Evolutionary conservation across 2,888 invertebrate genomes (phyloP).

Genomic region (Hydraecia micacea): DNA sequence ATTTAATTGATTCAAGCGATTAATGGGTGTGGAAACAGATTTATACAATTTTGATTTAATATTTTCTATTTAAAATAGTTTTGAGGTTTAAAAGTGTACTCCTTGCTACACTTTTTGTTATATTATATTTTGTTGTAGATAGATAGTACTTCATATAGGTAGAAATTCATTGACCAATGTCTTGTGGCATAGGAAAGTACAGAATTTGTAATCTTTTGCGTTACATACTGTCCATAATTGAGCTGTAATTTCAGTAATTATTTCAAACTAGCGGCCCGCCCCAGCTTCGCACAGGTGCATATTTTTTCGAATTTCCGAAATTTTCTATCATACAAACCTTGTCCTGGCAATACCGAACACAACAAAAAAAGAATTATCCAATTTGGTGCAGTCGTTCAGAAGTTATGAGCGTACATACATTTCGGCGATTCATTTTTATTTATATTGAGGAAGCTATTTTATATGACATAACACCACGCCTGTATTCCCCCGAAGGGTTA

Average conservation of each 20-base stretch:
- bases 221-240: neutral
- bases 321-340: too few species aligned
- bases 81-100: slow-evolving; percentile 49
- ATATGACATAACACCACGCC: neutral
- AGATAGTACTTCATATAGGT: neutral
- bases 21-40: slow-evolving; percentile 24
- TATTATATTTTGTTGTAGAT: slow-evolving; percentile 13
- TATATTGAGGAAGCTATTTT: neutral
- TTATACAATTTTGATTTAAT: slow-evolving; percentile 27
- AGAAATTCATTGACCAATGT: neutral
- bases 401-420: too few species aligned
- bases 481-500: neutral
- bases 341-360: too few species aligned
- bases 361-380: too few species aligned
- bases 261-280: neutral
- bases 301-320: too few species aligned
- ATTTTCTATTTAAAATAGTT: neutral
- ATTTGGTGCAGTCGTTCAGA: too few species aligned
- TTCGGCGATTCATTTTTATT: too few species aligned
- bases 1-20: slow-evolving; percentile 35
- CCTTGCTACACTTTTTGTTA: slow-evolving; percentile 63
- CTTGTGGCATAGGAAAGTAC: slow-evolving; percentile 24
- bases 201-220: neutral
- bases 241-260: neutral
- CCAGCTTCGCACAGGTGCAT: too few species aligned